A percentile compares a stretch with the other conserved stretches of the same genome.
Evolutionary conservation across 1,140 invertebrate species (phyloP).

Genomic region (Halesus radiatus): DNA sequence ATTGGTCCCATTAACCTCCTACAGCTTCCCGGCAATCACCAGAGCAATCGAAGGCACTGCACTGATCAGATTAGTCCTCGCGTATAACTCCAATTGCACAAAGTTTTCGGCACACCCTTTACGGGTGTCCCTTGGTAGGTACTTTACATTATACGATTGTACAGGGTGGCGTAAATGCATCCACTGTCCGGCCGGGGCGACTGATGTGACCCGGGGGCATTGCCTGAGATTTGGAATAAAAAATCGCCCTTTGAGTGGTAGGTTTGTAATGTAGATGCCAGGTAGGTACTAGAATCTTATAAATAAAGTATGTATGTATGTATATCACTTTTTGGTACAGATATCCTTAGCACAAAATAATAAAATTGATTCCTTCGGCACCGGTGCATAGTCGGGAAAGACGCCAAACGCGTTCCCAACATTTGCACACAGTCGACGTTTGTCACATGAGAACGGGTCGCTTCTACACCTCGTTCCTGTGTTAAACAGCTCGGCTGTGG

Average conservation of each 20-base stretch:
- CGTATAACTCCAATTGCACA: slow-evolving; percentile 4
- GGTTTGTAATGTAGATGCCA: neutral
- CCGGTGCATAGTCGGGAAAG: too few species aligned
- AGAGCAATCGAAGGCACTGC: slow-evolving; percentile 17
- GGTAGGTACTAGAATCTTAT: too few species aligned
- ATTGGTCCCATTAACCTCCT: slow-evolving; percentile 21
- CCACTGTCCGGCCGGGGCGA: slow-evolving; percentile 51
- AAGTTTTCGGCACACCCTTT: slow-evolving; percentile 34
- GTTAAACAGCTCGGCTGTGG: too few species aligned
- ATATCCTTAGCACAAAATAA: too few species aligned
- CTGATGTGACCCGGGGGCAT: slow-evolving; percentile 56
- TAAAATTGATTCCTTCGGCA: too few species aligned
- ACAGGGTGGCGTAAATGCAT: slow-evolving; percentile 46
- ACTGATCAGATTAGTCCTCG: slow-evolving; percentile 26
- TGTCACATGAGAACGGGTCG: too few species aligned
- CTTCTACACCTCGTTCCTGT: too few species aligned
- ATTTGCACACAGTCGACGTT: too few species aligned
- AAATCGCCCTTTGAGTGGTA: slow-evolving; percentile 36
- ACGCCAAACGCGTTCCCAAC: too few species aligned
- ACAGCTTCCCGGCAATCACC: slow-evolving; percentile 1
- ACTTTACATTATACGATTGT: neutral
- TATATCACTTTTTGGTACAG: too few species aligned
- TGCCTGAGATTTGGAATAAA: slow-evolving; percentile 56
- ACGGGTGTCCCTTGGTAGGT: neutral
- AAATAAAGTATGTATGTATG: too few species aligned